Evolutionary conservation across 2,888 invertebrate genomes (phyloP), one percentile per base, ranked within the genome.

Genomic region (Arctia plantaginis): DNA sequence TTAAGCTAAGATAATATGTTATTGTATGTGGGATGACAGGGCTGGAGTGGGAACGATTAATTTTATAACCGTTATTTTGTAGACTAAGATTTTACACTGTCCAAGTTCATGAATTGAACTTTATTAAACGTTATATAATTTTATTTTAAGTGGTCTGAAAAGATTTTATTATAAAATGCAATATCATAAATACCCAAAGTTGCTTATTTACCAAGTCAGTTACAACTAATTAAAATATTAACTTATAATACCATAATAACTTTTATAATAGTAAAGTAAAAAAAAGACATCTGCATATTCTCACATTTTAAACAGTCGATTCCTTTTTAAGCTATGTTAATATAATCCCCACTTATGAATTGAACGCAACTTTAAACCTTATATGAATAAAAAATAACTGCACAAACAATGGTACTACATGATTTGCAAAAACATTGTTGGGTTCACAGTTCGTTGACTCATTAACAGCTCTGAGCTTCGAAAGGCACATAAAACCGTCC

Each of bases 1-100:
- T 62, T 74, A 75, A 79, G 76, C 59, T 72, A 74, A 76, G 74
- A 79, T 80, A 82, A 79, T 84, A 79, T 80, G 72, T 80, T 85
- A 75, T 77, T 79, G 83, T 79, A 79, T 76, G 39, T 69, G 44
- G 47, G 41, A 67, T 27, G 66, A 33, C 79, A 82, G 82, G 66
- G 71, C 12, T 18, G 79, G 59, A 74, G 23, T 27, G 12, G 20
- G 51, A 23, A 62, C 30, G 4, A 62, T 62, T 30, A 30, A 18
- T 62, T 62, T 30, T 62, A 2, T 27, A 62, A 62, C 30, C 59
- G 27, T 59, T 3, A 59, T 59, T 15, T 59, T 27, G 59, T 27
- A 13, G 27, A 12, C 23, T n/a, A 10, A n/a, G 8, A 12, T 55
- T 51, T 55, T 23, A n/a, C n/a, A 55, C n/a, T 35, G 35, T 35